Evolutionary conservation across 2,888 invertebrate genomes (phyloP).

Genomic region (Callyntrura sp.): DNA sequence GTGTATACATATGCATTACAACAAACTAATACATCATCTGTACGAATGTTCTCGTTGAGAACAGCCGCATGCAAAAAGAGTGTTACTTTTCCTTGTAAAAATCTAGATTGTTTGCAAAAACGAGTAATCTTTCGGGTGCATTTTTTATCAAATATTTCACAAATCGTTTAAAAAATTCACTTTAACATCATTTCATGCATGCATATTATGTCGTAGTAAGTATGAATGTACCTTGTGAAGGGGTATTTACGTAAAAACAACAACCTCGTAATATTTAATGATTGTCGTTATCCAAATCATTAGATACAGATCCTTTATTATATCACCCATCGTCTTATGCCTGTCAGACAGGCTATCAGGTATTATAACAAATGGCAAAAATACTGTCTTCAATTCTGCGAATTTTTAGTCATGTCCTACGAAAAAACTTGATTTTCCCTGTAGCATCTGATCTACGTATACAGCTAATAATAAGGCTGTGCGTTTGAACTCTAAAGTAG

Average conservation of each 20-base stretch:
- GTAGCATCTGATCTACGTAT: not conserved
- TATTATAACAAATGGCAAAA: slow-evolving; percentile 36
- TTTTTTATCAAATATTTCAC: slow-evolving; percentile 46
- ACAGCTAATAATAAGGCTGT: slow-evolving; percentile 1
- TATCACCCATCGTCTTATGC: slow-evolving; percentile 18
- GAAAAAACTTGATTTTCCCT: slow-evolving; percentile 48
- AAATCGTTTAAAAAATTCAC: slow-evolving; percentile 8
- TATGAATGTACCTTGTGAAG: slow-evolving; percentile 10
- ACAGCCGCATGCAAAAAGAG: not conserved
- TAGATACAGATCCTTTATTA: slow-evolving; percentile 25
- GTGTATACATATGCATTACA: too few relatives aligned
- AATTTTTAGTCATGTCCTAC: slow-evolving; percentile 44
- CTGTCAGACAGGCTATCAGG: slow-evolving; percentile 41
- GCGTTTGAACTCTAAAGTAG: not conserved
- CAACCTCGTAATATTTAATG: slow-evolving; percentile 50
- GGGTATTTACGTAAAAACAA: not conserved
- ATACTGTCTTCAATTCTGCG: slow-evolving; percentile 21
- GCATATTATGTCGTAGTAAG: not conserved
- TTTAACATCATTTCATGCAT: slow-evolving; percentile 20
- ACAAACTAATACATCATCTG: too few relatives aligned
- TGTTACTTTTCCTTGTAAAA: not conserved
- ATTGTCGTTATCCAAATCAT: slow-evolving; percentile 56
- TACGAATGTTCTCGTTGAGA: not conserved
- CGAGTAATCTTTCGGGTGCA: slow-evolving; percentile 14
- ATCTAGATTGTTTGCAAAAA: not conserved